Conservation (phyloP, 1,140 invertebrate genomes). For the Colletes latitarsis region DNA sequence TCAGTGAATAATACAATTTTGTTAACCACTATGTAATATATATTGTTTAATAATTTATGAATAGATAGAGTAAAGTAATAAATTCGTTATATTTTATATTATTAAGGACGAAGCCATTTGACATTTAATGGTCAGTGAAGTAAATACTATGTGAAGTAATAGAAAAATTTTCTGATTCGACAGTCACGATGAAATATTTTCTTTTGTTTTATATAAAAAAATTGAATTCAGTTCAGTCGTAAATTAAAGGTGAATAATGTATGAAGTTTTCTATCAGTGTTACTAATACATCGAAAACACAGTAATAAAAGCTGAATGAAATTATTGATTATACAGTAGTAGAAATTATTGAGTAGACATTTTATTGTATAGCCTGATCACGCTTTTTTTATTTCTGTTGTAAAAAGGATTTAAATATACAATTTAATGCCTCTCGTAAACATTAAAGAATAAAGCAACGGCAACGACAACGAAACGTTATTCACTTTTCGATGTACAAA, state of each 20-base stretch:
- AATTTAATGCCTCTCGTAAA: not conserved
- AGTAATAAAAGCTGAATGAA: not conserved
- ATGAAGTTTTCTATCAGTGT: not conserved
- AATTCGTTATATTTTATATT: not conserved
- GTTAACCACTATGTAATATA: not conserved
- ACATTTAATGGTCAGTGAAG: not conserved
- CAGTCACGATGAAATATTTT: no score
- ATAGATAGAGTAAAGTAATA: not conserved
- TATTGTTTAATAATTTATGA: not conserved
- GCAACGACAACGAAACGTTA: no score
- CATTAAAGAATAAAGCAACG: not conserved
- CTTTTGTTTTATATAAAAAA: no score
- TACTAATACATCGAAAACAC: not conserved
- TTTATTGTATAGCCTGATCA: conserved; percentile 6
- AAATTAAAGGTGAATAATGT: not conserved
- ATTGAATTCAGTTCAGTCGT: not conserved
- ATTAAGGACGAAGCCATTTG: not conserved
- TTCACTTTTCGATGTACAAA: no score
- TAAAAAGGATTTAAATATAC: not conserved
- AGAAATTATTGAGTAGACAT: no score
- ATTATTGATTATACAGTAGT: conserved; percentile 22
- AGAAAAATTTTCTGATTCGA: no score
- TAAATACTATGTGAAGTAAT: no score
- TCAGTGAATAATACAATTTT: not conserved
- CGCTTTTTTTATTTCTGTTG: not conserved